Evolutionary conservation across 2,888 invertebrate genomes (phyloP).

Genomic region (Patella pellucida): DNA sequence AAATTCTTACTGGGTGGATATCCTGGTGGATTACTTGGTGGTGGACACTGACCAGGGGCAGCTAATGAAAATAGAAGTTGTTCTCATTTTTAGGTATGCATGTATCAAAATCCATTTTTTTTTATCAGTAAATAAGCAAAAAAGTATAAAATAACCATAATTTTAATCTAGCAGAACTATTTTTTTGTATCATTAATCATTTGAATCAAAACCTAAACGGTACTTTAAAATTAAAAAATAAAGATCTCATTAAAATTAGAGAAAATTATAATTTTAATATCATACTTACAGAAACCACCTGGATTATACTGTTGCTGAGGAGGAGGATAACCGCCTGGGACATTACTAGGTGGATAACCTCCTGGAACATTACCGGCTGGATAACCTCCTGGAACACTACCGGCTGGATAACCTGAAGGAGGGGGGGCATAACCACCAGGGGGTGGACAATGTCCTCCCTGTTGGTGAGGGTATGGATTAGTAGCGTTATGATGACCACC

Average conservation of each 20-base stretch:
- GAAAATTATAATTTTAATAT: too few species aligned
- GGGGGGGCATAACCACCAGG: constrained; percentile 18
- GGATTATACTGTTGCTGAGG: neutral
- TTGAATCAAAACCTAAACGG: too few species aligned
- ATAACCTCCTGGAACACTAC: constrained; percentile 19
- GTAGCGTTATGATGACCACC: constrained; percentile 2
- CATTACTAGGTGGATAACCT: constrained; percentile 34
- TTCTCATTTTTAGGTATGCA: too few species aligned
- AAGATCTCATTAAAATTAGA: too few species aligned
- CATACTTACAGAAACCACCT: constrained; percentile 4
- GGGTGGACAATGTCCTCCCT: constrained; percentile 22
- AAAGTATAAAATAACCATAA: too few species aligned
- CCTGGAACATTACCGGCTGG: constrained; percentile 26
- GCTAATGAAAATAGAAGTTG: neutral
- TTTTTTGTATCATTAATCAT: too few species aligned
- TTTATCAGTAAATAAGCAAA: too few species aligned
- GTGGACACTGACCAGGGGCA: neutral
- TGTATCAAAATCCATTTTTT: too few species aligned
- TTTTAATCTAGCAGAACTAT: too few species aligned
- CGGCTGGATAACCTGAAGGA: constrained; percentile 19
- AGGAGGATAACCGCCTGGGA: constrained; percentile 27
- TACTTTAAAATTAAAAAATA: too few species aligned
- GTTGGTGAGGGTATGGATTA: constrained; percentile 13
- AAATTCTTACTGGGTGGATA: neutral
- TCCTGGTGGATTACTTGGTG: neutral